Evolutionary conservation across 2,888 invertebrate species (phyloP).

Genomic region (Prenolepis imparis): DNA sequence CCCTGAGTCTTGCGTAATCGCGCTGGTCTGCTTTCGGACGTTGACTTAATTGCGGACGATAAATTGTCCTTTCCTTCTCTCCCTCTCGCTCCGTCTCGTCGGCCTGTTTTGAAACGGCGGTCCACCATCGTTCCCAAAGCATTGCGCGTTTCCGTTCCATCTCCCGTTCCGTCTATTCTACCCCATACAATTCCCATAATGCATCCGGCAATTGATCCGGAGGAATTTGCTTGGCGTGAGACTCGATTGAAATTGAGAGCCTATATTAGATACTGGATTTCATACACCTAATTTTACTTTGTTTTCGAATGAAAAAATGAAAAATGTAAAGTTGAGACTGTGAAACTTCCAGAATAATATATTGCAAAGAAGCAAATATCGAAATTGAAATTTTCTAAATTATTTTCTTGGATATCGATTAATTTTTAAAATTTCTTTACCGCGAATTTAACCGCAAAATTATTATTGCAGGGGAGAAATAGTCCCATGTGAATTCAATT

Average conservation of each 20-base stretch:
- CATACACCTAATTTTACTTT: neutral
- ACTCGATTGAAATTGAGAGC: constrained; percentile 47
- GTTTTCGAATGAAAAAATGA: neutral
- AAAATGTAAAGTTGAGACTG: neutral
- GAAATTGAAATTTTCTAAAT: neutral
- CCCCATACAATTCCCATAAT: constrained; percentile 57
- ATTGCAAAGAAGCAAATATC: neutral
- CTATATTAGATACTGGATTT: neutral
- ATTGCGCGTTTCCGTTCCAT: constrained; percentile 67
- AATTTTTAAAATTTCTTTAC: neutral
- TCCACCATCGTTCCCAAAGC: constrained; percentile 59
- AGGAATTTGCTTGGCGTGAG: constrained; percentile 51
- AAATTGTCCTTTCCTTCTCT: constrained; percentile 79
- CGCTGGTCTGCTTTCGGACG: constrained; percentile 74
- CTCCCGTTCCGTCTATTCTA: constrained; percentile 50
- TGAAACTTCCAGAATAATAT: neutral
- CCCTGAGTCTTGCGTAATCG: constrained; percentile 68
- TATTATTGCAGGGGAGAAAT: neutral
- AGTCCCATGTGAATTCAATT: neutral
- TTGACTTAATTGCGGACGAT: constrained; percentile 79
- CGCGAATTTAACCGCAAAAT: neutral
- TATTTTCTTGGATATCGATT: neutral
- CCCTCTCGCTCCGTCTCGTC: constrained; percentile 34
- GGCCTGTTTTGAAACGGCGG: constrained; percentile 68
- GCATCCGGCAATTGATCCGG: constrained; percentile 65